Percentiles rank a stretch among this genome's conserved stretches.
Evolutionary conservation across 2,888 invertebrate genomes (phyloP).

Genomic region (Teleiodes luculella): DNA sequence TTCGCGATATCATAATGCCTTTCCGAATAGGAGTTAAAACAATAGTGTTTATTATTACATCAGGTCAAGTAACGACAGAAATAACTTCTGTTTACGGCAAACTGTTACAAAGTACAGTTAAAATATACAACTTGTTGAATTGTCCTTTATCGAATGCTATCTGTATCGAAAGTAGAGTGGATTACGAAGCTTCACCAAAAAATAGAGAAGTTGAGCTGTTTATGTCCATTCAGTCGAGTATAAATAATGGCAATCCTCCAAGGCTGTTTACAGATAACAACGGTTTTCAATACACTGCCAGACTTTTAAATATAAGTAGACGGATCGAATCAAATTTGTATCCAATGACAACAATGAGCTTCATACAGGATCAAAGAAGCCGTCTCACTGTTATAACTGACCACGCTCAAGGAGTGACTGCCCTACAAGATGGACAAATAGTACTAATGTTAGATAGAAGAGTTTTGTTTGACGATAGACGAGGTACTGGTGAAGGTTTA

Average conservation of each 20-base stretch:
- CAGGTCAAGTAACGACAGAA: slow-evolving; percentile 90
- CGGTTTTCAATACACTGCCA: slow-evolving; percentile 91
- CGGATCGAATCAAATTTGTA: slow-evolving; percentile 96
- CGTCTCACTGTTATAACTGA: slow-evolving; percentile 89
- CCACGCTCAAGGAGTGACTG: slow-evolving; percentile 94
- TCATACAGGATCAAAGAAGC: slow-evolving; percentile 84
- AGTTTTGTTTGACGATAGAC: slow-evolving; percentile 93
- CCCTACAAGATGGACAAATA: slow-evolving; percentile 91
- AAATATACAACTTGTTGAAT: slow-evolving; percentile 85
- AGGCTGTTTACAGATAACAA: slow-evolving; percentile 93
- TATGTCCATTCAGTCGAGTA: slow-evolving; percentile 91
- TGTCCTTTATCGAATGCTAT: slow-evolving; percentile 84
- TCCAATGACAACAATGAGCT: slow-evolving; percentile 93
- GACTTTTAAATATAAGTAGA: slow-evolving; percentile 86
- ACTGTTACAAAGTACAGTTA: slow-evolving; percentile 86
- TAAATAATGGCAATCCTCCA: slow-evolving; percentile 87
- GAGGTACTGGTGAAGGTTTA: slow-evolving; percentile 95
- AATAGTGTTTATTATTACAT: slow-evolving; percentile 85
- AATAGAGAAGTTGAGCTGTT: slow-evolving; percentile 93
- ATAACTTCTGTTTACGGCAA: slow-evolving; percentile 88
- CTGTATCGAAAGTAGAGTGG: slow-evolving; percentile 87
- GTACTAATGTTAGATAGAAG: slow-evolving; percentile 96
- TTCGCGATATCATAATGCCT: slow-evolving; percentile 86
- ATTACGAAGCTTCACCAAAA: slow-evolving; percentile 90
- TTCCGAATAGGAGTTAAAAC: slow-evolving; percentile 79